Base-by-base conservation (phyloP, 2,113 vertebrate species). In the Bos javanicus region DNA sequence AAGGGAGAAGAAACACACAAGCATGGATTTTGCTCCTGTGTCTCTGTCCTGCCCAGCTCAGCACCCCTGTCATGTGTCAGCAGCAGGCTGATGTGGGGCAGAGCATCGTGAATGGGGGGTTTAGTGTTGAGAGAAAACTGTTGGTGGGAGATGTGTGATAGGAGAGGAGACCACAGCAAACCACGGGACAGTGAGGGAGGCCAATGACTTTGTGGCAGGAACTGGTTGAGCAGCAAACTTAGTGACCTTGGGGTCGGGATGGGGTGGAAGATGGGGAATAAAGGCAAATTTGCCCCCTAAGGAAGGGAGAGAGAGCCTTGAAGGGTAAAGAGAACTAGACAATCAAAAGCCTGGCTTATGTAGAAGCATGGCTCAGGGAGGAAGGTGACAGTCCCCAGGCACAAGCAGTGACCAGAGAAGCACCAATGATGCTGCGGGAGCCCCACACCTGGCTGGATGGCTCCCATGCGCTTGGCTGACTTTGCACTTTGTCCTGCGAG, bases 391-490 rank as follows among this genome's bases (percentile, higher is more conserved):
- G 39, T 7, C 39, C 23, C 3, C 6, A 16, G 15, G 9, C 5
- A 2, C 0, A 1, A 43, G 7, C 4, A 6, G 2, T 5, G 48
- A 26, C 2, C 13, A 33, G 19, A 7, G 7, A 0, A 43, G 7
- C 5, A 13, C 33, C 33, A 14, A 3, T 3, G 5, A 39, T 33
- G 26, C 13, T 1, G 2, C 2, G 16, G 59, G 21, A 86, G 5
- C 2, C 62, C 39, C 43, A 7, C 7, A 13, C 43, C 39, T 17
- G 48, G 10, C 9, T 23, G 19, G 46, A 30, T 0, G 11, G 48
- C 6, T 33, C 8, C 36, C 6, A 0, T 0, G 2, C 0, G 0
- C 26, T 6, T 16, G 4, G 17, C 17, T 54, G 8, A n/a, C 7
- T 16, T 5, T 15, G 23, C 52, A 33, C 25, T 50, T n/a, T 4